Percentiles rank a stretch among this genome's conserved stretches.
phyloP scores from a whole-genome alignment of 2,113 vertebrate species.

The Triplophysa siluroides region DNA sequence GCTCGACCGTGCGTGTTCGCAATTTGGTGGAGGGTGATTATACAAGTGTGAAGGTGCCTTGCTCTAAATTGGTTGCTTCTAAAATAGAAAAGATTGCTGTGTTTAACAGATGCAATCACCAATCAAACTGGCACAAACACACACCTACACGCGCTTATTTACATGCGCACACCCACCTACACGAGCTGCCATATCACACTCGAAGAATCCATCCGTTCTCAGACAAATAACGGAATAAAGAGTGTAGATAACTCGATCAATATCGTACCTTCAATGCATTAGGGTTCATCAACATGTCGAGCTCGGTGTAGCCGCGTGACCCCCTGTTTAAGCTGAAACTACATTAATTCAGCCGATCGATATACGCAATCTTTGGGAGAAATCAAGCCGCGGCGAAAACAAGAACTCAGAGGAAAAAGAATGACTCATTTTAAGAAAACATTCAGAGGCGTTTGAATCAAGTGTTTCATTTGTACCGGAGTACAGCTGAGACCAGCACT shows the following conservation, averaged over 20 bases:
- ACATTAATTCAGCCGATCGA: constrained; percentile 46
- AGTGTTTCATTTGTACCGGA: constrained; percentile 13
- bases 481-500: background rate
- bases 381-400: constrained; percentile 24
- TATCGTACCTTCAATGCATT: constrained; percentile 34
- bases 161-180: constrained; percentile 35
- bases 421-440: constrained; percentile 22
- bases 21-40: constrained; percentile 33
- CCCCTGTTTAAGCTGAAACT: constrained; percentile 41
- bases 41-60: constrained; percentile 47
- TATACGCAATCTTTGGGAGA: constrained; percentile 42
- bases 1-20: background rate
- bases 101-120: constrained; percentile 46
- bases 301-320: constrained; percentile 23
- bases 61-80: constrained; percentile 38
- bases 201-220: constrained; percentile 28
- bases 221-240: constrained; percentile 39
- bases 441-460: constrained; percentile 3
- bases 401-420: constrained; percentile 16
- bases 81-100: constrained; percentile 42
- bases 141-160: constrained; percentile 31
- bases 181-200: constrained; percentile 7
- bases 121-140: constrained; percentile 45
- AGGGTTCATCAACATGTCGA: constrained; percentile 28
- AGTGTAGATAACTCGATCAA: constrained; percentile 19